These are phyloP conservation scores for Hypomecis punctinalis DNA, from an alignment of 2,888 invertebrate species.

Conservation along the genomic window DNA sequence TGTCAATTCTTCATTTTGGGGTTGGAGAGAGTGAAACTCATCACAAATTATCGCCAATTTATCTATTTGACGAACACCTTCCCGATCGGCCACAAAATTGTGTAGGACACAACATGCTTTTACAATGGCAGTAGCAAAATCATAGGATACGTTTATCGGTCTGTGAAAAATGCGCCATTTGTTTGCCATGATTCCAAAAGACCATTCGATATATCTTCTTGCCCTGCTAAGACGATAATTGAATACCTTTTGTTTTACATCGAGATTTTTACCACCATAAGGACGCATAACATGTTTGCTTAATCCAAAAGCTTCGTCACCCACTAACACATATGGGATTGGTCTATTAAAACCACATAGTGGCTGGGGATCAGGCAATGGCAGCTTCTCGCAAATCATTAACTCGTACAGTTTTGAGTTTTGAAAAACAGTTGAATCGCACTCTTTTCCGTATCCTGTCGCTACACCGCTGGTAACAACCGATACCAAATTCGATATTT, in stretches of 20 bases:
- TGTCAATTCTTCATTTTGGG: constrained; percentile 28
- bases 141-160: constrained; percentile 23
- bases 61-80: constrained; percentile 35
- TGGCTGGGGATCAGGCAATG: constrained; percentile 11
- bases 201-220: no score
- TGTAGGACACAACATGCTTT: constrained; percentile 38
- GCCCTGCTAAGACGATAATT: no score
- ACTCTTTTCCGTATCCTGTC: constrained; percentile 35
- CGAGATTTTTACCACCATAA: no score
- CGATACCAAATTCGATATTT: no score
- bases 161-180: not conserved
- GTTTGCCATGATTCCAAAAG: no score
- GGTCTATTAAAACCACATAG: constrained; percentile 25
- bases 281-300: no score
- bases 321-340: constrained; percentile 36
- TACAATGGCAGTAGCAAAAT: constrained; percentile 33
- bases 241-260: no score
- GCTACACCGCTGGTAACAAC: no score
- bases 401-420: constrained; percentile 43
- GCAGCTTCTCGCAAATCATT: constrained; percentile 36
- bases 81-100: constrained; percentile 33
- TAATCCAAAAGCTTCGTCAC: no score
- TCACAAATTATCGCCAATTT: constrained; percentile 41
- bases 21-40: constrained; percentile 42
- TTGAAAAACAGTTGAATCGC: constrained; percentile 43